Evolutionary conservation across 1,140 invertebrate species (phyloP).

Genomic region (Zaprionus capensis): DNA sequence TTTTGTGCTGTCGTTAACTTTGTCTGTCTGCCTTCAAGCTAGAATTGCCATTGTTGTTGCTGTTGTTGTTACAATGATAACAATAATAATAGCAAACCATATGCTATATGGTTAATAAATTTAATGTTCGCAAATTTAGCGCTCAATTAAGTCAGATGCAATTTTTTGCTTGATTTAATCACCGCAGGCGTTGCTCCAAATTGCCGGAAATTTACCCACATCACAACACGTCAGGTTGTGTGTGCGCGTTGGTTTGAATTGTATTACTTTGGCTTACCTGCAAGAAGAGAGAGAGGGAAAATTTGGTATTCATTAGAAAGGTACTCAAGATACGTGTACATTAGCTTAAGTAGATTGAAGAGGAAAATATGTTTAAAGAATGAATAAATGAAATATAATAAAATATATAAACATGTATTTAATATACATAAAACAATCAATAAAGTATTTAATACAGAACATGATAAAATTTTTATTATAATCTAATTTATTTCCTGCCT

Average conservation of each 20-base stretch:
- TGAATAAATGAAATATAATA: not conserved
- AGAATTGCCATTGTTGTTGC: conserved; percentile 20
- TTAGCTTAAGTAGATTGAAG: not conserved
- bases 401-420: not conserved
- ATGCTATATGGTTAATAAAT: conserved; percentile 66
- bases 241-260: not conserved
- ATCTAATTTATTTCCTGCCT: no score
- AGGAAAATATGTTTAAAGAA: not conserved
- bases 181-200: conserved; percentile 26
- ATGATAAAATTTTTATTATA: no score
- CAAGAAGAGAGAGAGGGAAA: conserved; percentile 18
- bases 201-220: conserved; percentile 32
- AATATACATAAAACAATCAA: not conserved
- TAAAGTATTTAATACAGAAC: no score
- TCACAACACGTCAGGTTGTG: not conserved
- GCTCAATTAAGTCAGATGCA: conserved; percentile 60
- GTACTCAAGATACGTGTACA: not conserved
- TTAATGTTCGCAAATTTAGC: conserved; percentile 68
- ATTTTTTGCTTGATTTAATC: conserved; percentile 51
- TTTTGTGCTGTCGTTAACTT: conserved; percentile 59
- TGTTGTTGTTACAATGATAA: conserved; percentile 42
- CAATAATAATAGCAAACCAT: conserved; percentile 57
- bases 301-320: conserved; percentile 14
- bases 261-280: conserved; percentile 48
- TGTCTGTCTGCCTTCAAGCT: conserved; percentile 38